These are phyloP conservation scores for Leptopterna dolabrata DNA, from an alignment of 2,888 invertebrate genomes.

Conservation along the genomic window DNA sequence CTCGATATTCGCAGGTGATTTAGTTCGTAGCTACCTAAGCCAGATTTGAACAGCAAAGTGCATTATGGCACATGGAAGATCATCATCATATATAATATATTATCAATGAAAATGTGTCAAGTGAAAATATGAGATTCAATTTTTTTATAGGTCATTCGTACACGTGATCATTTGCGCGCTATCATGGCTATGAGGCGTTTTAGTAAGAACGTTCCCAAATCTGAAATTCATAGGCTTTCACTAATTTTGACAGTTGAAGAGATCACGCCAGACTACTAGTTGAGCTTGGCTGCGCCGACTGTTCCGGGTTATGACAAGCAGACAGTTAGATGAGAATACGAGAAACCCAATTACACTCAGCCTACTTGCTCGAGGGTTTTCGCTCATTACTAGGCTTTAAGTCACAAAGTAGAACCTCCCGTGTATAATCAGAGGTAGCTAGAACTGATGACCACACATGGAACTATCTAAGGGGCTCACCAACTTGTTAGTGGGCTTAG, in stretches of 20 bases:
- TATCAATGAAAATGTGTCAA: too few species aligned
- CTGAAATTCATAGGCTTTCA: not conserved
- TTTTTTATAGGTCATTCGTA: too few species aligned
- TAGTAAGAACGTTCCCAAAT: not conserved
- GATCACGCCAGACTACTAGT: not conserved
- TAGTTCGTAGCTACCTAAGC: too few species aligned
- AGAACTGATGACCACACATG: not conserved
- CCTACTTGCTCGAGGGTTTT: conserved; percentile 23
- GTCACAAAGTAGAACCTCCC: not conserved
- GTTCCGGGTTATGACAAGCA: not conserved
- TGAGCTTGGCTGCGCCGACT: not conserved
- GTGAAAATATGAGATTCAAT: too few species aligned
- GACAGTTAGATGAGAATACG: not conserved
- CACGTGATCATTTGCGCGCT: too few species aligned
- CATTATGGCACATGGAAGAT: too few species aligned
- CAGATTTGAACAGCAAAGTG: too few species aligned
- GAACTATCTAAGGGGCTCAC: not conserved
- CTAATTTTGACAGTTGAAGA: not conserved
- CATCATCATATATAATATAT: too few species aligned
- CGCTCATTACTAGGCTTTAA: not conserved
- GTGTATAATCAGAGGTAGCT: not conserved
- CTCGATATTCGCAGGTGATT: too few species aligned
- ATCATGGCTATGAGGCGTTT: too few species aligned
- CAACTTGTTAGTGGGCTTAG: too few species aligned
- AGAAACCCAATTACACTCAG: not conserved